These are phyloP conservation scores for Dolichoris vasculosae DNA, from an alignment of 1,140 invertebrate species.

Conservation along the genomic window DNA sequence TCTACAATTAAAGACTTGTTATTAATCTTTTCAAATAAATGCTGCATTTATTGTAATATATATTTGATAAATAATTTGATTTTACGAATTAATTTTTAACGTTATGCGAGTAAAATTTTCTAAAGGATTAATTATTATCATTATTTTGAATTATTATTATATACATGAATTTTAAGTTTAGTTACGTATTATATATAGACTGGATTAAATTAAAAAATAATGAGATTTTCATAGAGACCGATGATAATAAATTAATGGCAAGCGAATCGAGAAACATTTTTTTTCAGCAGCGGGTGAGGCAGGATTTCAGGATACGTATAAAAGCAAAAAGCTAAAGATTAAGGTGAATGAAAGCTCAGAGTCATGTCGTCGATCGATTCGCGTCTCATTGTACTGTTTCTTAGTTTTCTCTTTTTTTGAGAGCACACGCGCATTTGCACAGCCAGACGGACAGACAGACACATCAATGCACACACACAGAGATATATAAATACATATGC, in stretches of 20 bases:
- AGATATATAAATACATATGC: no score
- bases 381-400: not conserved
- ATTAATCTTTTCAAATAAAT: no score
- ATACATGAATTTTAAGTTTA: not conserved
- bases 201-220: not conserved
- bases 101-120: not conserved
- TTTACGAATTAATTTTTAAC: not conserved
- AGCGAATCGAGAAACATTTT: not conserved
- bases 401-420: constrained; percentile 12
- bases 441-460: no score
- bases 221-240: constrained; percentile 4
- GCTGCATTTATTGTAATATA: not conserved
- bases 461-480: no score
- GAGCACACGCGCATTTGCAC: not conserved
- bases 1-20: no score
- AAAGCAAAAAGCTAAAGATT: constrained; percentile 58
- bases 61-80: not conserved
- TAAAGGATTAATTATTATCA: not conserved
- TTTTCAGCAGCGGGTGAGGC: not conserved
- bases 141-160: not conserved
- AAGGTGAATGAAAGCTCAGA: constrained; percentile 60
- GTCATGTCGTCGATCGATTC: constrained; percentile 57
- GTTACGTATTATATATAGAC: not conserved
- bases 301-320: not conserved
- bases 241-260: constrained; percentile 13